Evolutionary conservation across 2,888 invertebrate species (phyloP).

Genomic region (Metalampra italica): DNA sequence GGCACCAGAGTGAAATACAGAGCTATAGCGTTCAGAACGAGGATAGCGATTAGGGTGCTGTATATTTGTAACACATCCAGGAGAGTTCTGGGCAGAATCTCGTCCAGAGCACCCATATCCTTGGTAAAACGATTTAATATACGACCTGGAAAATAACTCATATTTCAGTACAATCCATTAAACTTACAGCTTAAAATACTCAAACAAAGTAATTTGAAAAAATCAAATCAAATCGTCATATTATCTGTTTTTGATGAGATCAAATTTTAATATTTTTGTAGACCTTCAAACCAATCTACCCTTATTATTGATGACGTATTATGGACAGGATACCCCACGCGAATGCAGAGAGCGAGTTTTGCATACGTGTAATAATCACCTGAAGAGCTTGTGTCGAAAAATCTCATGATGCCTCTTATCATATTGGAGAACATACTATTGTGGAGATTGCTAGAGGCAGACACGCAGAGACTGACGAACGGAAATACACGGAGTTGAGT

Average conservation of each 20-base stretch:
- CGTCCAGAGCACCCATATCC: conserved; percentile 90
- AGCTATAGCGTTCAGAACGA: conserved; percentile 68
- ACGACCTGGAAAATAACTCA: conserved; percentile 67
- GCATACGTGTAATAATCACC: conserved; percentile 30
- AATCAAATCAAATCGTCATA: neutral
- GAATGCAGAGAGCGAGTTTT: too few relatives aligned
- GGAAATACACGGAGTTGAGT: conserved; percentile 80
- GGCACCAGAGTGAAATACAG: conserved; percentile 65
- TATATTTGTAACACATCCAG: conserved; percentile 82
- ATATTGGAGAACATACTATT: conserved; percentile 82
- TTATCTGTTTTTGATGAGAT: neutral
- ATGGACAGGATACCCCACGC: too few relatives aligned
- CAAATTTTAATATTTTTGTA: too few relatives aligned
- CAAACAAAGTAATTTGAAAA: neutral
- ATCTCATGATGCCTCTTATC: conserved; percentile 76
- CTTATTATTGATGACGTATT: too few relatives aligned
- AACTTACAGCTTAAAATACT: neutral
- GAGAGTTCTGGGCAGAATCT: conserved; percentile 83
- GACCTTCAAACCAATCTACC: too few relatives aligned
- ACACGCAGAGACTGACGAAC: conserved; percentile 81
- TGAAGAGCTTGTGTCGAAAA: conserved; percentile 91
- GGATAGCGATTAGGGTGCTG: conserved; percentile 70
- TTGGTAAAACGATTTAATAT: conserved; percentile 90
- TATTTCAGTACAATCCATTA: neutral
- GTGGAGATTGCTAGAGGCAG: conserved; percentile 83